phyloP scores from a whole-genome alignment of 2,888 invertebrate genomes.

The Andrena bicolor region DNA sequence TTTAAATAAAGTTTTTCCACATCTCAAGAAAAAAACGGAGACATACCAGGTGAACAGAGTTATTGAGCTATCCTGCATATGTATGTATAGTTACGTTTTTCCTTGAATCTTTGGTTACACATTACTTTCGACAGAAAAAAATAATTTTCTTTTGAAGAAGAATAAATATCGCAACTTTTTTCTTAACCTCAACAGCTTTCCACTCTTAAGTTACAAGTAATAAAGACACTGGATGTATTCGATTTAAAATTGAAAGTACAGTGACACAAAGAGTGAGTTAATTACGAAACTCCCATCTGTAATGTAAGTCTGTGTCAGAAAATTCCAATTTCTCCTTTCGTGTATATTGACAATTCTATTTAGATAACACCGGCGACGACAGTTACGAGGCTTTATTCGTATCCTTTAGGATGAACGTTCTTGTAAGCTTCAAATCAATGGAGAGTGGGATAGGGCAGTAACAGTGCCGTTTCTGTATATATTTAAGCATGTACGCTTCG shows the following conservation, averaged over 20 bases:
- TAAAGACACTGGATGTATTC: neutral
- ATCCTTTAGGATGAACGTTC: constrained; percentile 9
- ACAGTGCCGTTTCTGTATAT: constrained; percentile 1
- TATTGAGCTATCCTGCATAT: too few relatives aligned
- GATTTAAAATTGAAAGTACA: neutral
- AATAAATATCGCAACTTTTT: neutral
- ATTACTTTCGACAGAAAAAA: neutral
- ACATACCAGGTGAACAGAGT: too few relatives aligned
- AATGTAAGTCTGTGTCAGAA: neutral
- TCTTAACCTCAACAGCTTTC: neutral
- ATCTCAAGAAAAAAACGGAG: too few relatives aligned
- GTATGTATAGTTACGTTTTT: too few relatives aligned
- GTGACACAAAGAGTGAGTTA: neutral
- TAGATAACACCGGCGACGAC: constrained; percentile 24
- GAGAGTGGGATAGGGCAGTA: constrained; percentile 25
- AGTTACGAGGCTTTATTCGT: constrained; percentile 2
- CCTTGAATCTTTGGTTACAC: too few relatives aligned
- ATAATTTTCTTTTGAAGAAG: neutral
- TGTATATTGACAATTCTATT: constrained; percentile 19
- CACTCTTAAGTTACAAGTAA: neutral
- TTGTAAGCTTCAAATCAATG: constrained; percentile 17
- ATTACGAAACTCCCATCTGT: neutral
- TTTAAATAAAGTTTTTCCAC: too few relatives aligned
- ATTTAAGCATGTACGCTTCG: neutral
- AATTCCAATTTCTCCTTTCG: neutral